Base-by-base conservation (phyloP, 2,888 invertebrate genomes). In the Alitta virens region DNA sequence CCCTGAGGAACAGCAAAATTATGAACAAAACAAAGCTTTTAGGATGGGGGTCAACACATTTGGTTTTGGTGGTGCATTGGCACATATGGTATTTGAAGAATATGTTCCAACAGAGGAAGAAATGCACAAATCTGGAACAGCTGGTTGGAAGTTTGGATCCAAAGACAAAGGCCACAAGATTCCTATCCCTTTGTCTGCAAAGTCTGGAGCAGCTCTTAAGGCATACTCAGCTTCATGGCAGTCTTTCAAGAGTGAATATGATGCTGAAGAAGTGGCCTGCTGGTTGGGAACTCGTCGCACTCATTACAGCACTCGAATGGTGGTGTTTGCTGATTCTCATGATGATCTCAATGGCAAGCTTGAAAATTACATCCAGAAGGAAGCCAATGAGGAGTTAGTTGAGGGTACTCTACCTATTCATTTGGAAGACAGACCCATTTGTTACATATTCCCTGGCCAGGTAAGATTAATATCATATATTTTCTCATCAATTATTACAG, bases 381-480 rank as follows among this genome's bases (percentile, higher is more conserved):
- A 27, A 14, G 42, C 24, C 18, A n/a, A 61, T 33, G 60, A 60
- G 3, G 57, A 59, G 2, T 38, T 64, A 12, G 38, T 66, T 26
- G 53, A 54, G 26, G 63, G 57, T 18, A 50, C 38, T 2, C 51
- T 53, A 23, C 43, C 52, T 16, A 33, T 21, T 18, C 33, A 46
- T n/a, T 25, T 53, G 7, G 33, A 53, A 16, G 27, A 60, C 18
- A 60, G 49, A 9, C 58, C 51, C 21, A 53, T 66, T 23, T 66
- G 66, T 50, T 61, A 63, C 50, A 55, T 66, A 3, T 63, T 66
- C 23, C 68, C 67, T 21, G 68, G 68, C 16, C 49, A 50, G 33
- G 33, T 33, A 33, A 33, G 33, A 7, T 5, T 33, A 33, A 33
- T 33, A 12, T 12, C 12, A 33, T 33, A 7, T 7, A 33, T 33